Conservation (phyloP, 2,888 invertebrate genomes). For the Allolobophora icterica region DNA sequence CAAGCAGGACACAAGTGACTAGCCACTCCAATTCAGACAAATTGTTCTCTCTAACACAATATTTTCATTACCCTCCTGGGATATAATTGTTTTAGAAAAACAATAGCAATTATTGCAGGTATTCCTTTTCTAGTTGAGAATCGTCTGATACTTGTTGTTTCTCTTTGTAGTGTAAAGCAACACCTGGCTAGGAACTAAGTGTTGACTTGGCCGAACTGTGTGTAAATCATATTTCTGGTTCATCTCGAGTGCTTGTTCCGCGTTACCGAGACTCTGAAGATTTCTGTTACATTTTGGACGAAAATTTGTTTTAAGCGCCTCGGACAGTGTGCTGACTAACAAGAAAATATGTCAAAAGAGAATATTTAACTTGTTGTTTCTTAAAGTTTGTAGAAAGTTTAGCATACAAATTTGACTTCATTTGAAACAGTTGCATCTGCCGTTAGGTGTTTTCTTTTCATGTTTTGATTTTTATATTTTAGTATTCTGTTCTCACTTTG, state of each 20-base stretch:
- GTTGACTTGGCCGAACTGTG: neutral
- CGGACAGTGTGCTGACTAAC: neutral
- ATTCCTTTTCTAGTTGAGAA: neutral
- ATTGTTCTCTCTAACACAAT: neutral
- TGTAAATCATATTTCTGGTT: neutral
- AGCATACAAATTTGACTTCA: neutral
- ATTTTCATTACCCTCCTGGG: neutral
- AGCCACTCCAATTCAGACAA: neutral
- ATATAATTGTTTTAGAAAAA: neutral
- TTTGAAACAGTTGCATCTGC: neutral
- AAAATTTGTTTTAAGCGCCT: neutral
- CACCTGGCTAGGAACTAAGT: slow-evolving; percentile 36
- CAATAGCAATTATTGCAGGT: neutral
- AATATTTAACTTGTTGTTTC: neutral
- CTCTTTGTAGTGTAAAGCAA: slow-evolving; percentile 37
- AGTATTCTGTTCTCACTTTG: neutral
- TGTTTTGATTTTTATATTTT: neutral
- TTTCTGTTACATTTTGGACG: too few species aligned
- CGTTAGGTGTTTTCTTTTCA: neutral
- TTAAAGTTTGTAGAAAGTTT: neutral
- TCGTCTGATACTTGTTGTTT: neutral
- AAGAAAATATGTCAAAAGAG: neutral
- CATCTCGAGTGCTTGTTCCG: neutral
- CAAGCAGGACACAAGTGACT: neutral
- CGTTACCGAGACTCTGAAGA: too few species aligned